Conservation (phyloP, 2,797 vertebrate genomes). For the Spea hammondii region DNA sequence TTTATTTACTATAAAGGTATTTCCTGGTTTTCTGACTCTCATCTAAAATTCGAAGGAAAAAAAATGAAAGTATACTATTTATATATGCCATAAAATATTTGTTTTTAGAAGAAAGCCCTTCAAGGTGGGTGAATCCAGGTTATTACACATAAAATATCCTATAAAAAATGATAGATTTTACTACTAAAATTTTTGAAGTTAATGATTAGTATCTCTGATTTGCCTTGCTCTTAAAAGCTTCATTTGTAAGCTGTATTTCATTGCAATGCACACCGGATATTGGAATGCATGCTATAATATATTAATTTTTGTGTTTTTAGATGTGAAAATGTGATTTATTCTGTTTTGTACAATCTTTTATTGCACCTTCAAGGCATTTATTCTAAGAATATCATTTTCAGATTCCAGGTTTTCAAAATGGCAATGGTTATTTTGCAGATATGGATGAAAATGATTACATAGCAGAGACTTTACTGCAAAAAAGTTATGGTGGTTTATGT, state of each 20-base stretch:
- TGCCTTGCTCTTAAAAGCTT: conserved; percentile 47
- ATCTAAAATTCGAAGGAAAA: conserved; percentile 14
- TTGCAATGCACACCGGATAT: conserved; percentile 37
- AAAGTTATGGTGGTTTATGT: background rate
- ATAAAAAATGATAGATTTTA: conserved; percentile 48
- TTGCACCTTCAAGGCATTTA: conserved; percentile 45
- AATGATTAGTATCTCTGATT: conserved; percentile 48
- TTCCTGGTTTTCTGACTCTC: background rate
- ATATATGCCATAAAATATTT: conserved; percentile 43
- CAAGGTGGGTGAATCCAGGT: conserved; percentile 37
- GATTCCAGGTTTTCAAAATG: conserved; percentile 8
- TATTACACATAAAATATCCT: conserved; percentile 39
- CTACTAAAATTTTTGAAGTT: conserved; percentile 46
- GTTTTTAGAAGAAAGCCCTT: conserved; percentile 42
- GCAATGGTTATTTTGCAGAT: background rate
- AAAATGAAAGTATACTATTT: conserved; percentile 32
- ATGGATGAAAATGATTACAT: conserved; percentile 8
- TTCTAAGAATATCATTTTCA: conserved; percentile 30
- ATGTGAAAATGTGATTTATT: conserved; percentile 34
- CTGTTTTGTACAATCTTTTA: conserved; percentile 43
- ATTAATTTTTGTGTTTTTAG: conserved; percentile 42
- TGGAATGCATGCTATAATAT: conserved; percentile 23
- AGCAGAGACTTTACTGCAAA: background rate
- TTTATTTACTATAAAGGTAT: no score
- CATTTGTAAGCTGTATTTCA: conserved; percentile 48